Evolutionary conservation across 92 coral and sea anemone species (phyloP), one percentile per base, ranked within the genome.

Genomic region (Palythoa grandiflora): DNA sequence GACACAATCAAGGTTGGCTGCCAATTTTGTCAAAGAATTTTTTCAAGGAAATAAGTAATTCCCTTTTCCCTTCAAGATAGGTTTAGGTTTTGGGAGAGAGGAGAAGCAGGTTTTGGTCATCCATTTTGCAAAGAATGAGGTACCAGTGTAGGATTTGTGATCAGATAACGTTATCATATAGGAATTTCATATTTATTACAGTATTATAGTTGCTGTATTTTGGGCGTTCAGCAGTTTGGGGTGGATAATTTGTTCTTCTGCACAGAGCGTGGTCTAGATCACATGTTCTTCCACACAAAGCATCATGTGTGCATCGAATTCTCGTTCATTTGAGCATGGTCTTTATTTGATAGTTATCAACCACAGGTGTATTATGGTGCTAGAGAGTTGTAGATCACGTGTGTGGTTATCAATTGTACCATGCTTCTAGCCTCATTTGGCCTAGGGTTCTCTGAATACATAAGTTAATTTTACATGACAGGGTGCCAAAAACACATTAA

Each of bases 1-100:
- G 16, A 8, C 16, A 71, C 13, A 12, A 66, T 53, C 86, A 19
- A 81, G 74, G 57, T 81, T 28, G 75, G 74, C 75, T 66, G 61
- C 20, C 54, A 81, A 47, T 19, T 61, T 61, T 80, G 85, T 61
- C 74, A 55, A 80, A 80, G 85, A 80, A 65, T 51, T 37, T 66
- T 65, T 47, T 66, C 61, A 39, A 81, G 11, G 75, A 21, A 44
- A n/a, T 77, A 3, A 35, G 3, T 14, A 19, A 17, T 3, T 10
- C 60, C 63, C 13, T 13, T 50, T 50, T 19, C 40, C 47, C 10
- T 54, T 54, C 83, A 6, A 15, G 65, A 57, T 53, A 14, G 1
- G 70, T n/a, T 63, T 1, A 0, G n/a, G 17, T n/a, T n/a, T n/a
- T 63, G 83, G 14, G 47, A 15, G 37, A 54, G 35, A 21, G 83